Evolutionary conservation across 2,113 vertebrate species (phyloP), one percentile per base, ranked within the genome.

Genomic region (Setophaga kirtlandii): DNA sequence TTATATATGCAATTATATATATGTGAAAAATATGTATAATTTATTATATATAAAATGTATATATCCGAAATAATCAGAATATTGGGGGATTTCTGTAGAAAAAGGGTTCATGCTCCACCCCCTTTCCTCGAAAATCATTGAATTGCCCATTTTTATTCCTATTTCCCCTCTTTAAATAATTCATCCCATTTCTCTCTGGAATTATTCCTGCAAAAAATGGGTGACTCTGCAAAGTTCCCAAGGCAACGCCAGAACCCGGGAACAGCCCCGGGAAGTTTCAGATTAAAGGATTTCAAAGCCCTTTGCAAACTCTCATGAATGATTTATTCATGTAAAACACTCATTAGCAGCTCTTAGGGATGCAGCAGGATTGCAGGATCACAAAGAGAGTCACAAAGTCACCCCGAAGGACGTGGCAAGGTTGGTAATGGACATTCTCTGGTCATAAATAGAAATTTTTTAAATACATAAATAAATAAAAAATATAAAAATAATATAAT

Each of bases 291-390:
- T 84, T 96, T 83, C 60, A 42, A 59, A 81, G 73, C 20, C 10
- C 50, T 83, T 49, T 12, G 59, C 55, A 23, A 89, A 63, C 11
- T 33, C 76, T 41, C 37, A 65, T 87, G 74, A 91, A 81, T 27
- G 14, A 83, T 92, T 94, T 91, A 77, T 27, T 41, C 42, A 78
- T 24, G 55, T 82, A 42, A 91, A 95, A 86, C 41, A 6, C 59
- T 91, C 28, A 89, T 94, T 77, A 91, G n/a, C 83, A 60, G 92
- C 78, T 83, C 89, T 90, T 46, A 33, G 55, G 64, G 11, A 50
- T n/a, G 49, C 79, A 28, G 67, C n/a, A 41, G 33, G 35, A 80
- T 69, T 64, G 52, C 65, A 71, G 46, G 15, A 20, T 13, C 35
- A 10, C 23, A 41, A 35, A 73, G 15, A 42, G 59, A 65, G 50